Conservation (phyloP, 1,140 invertebrate species). For the Listronotus oregonensis region DNA sequence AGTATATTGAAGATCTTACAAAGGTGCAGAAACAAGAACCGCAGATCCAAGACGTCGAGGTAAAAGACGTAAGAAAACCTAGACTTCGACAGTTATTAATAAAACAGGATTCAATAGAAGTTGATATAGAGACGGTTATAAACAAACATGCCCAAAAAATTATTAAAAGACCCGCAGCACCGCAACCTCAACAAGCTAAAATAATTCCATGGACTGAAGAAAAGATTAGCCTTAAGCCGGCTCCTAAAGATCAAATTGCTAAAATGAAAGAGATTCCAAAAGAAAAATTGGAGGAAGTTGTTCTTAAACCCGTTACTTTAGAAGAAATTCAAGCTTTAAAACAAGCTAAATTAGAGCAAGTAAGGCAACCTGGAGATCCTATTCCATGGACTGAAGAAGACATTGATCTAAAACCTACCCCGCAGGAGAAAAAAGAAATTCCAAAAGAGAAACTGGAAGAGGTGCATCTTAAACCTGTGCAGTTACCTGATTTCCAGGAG, state of each 20-base stretch:
- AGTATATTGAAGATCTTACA: slow-evolving; percentile 29
- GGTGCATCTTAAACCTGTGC: slow-evolving; percentile 42
- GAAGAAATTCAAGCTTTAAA: slow-evolving; percentile 32
- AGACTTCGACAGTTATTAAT: slow-evolving; percentile 18
- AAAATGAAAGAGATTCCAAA: slow-evolving; percentile 43
- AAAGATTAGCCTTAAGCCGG: slow-evolving; percentile 43
- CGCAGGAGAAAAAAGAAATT: slow-evolving; percentile 53
- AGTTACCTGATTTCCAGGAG: slow-evolving; percentile 36
- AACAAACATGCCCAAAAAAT: slow-evolving; percentile 17
- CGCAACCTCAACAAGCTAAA: slow-evolving; percentile 29
- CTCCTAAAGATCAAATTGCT: slow-evolving; percentile 44
- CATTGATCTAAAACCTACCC: slow-evolving; percentile 55
- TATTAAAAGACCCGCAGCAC: not conserved
- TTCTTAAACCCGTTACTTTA: slow-evolving; percentile 21
- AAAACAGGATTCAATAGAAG: slow-evolving; percentile 30
- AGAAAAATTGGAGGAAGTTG: slow-evolving; percentile 38
- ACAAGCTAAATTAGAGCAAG: slow-evolving; percentile 29
- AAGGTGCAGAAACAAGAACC: not conserved
- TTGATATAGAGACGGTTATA: slow-evolving; percentile 31
- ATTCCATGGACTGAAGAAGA: slow-evolving; percentile 58
- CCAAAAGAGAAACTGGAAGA: slow-evolving; percentile 53
- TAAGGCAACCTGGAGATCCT: slow-evolving; percentile 39
- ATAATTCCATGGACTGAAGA: slow-evolving; percentile 46
- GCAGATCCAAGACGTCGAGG: not conserved
- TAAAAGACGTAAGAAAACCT: slow-evolving; percentile 26